Percentiles rank a stretch among this genome's conserved stretches.
Conservation (phyloP, 2,113 vertebrate species). For the Danionella cerebrum region DNA sequence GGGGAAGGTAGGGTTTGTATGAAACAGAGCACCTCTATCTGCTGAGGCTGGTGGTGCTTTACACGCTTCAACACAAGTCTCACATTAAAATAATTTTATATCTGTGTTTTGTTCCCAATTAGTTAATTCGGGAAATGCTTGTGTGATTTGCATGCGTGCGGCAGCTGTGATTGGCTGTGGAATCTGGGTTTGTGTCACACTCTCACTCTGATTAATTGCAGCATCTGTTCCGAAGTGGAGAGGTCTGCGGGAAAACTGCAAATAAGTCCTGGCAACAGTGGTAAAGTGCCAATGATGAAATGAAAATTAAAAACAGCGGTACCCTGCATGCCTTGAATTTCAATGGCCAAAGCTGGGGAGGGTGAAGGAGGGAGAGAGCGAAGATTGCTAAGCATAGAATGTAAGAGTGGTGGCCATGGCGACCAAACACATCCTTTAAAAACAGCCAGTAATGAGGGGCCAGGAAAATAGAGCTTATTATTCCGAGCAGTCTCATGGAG, state of each 20-base stretch:
- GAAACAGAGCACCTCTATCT: constrained; percentile 33
- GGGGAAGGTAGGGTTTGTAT: constrained; percentile 53
- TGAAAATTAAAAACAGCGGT: constrained; percentile 98
- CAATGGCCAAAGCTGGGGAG: constrained; percentile 57
- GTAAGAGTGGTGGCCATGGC: constrained; percentile 61
- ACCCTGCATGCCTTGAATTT: constrained; percentile 85
- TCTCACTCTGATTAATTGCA: constrained; percentile 94
- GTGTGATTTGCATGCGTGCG: constrained; percentile 54
- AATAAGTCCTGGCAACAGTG: constrained; percentile 96
- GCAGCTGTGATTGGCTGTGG: constrained; percentile 52
- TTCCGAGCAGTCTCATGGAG: constrained; percentile 72
- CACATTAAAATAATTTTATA: constrained; percentile 49
- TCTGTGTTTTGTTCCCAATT: constrained; percentile 63
- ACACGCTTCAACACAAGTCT: constrained; percentile 30
- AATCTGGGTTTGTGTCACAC: constrained; percentile 67
- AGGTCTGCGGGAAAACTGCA: constrained; percentile 96
- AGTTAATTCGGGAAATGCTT: constrained; percentile 53
- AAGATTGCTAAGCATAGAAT: constrained; percentile 53
- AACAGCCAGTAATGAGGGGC: constrained; percentile 73
- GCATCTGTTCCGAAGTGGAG: constrained; percentile 98
- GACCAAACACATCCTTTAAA: constrained; percentile 65
- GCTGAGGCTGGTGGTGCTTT: constrained; percentile 45
- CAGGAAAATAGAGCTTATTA: constrained; percentile 71
- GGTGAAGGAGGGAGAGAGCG: not conserved
- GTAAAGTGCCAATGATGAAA: constrained; percentile 99